These are phyloP conservation scores for Sebastolobus alascanus DNA, from an alignment of 2,797 vertebrate species.

Conservation along the genomic window DNA sequence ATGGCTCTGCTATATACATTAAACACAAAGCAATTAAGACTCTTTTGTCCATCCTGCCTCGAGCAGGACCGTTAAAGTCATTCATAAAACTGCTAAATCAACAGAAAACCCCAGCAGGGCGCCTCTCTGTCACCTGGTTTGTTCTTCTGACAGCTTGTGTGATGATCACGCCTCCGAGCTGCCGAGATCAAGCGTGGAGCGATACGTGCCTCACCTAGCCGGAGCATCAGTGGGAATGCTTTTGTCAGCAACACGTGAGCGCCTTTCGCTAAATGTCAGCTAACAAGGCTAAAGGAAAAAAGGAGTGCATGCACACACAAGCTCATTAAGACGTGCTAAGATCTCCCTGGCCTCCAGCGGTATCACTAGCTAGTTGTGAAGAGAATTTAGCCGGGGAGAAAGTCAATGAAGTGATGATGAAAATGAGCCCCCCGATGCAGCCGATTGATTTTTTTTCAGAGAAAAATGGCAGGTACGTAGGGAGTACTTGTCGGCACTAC, in stretches of 20 bases:
- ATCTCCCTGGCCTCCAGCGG: constrained; percentile 68
- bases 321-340: constrained; percentile 74
- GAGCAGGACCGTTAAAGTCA: constrained; percentile 31
- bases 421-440: constrained; percentile 77
- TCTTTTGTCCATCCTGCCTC: constrained; percentile 1
- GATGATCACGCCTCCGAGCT: constrained; percentile 58
- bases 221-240: constrained; percentile 43
- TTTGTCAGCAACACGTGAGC: constrained; percentile 74
- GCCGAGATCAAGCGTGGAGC: constrained; percentile 62
- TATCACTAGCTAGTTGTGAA: constrained; percentile 70
- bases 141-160: constrained; percentile 48
- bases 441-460: constrained; percentile 82
- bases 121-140: constrained; percentile 42
- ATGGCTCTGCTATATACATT: not conserved
- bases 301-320: constrained; percentile 45
- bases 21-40: constrained; percentile 4
- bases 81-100: constrained; percentile 50
- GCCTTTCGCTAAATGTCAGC: constrained; percentile 68
- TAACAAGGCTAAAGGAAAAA: constrained; percentile 71
- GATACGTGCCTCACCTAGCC: constrained; percentile 18
- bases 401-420: constrained; percentile 85
- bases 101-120: constrained; percentile 32
- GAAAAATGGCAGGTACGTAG: constrained; percentile 77
- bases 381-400: constrained; percentile 77
- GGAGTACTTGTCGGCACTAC: constrained; percentile 63